A percentile compares a stretch with the other conserved stretches of the same genome.
Evolutionary conservation across 2,888 invertebrate species (phyloP).

Genomic region (Aproaerema taeniolella): DNA sequence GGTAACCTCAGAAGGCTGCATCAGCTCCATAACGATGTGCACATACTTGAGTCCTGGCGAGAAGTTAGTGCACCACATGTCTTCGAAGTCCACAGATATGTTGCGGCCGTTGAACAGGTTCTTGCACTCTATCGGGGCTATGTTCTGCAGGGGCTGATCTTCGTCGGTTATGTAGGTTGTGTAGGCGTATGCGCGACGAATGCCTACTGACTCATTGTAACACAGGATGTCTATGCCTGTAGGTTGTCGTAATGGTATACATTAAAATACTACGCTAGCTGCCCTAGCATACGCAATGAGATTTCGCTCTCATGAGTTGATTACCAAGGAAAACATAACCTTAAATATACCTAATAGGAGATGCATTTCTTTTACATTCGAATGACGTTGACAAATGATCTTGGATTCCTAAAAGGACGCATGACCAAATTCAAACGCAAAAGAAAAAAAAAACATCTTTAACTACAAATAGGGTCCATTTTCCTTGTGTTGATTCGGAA

Average conservation of each 20-base stretch:
- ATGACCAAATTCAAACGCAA: too few relatives aligned
- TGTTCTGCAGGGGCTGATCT: conserved; percentile 24
- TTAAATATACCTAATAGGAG: too few relatives aligned
- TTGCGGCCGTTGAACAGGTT: conserved; percentile 83
- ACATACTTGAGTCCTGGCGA: conserved; percentile 46
- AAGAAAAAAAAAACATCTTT: too few relatives aligned
- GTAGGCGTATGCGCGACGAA: conserved; percentile 56
- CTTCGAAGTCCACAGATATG: conserved; percentile 80
- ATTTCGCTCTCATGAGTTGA: too few relatives aligned
- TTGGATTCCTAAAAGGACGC: too few relatives aligned
- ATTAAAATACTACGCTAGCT: too few relatives aligned
- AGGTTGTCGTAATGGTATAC: conserved; percentile 17
- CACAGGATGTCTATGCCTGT: conserved; percentile 70
- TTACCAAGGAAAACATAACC: too few relatives aligned
- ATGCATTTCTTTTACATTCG: too few relatives aligned
- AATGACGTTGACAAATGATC: too few relatives aligned
- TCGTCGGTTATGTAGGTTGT: conserved; percentile 38
- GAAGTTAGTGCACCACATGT: conserved; percentile 81
- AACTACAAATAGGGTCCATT: too few relatives aligned
- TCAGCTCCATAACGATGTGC: conserved; percentile 56
- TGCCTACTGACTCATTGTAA: conserved; percentile 39
- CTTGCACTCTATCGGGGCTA: conserved; percentile 49
- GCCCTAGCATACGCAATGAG: too few relatives aligned
- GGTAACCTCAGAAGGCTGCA: conserved; percentile 52
- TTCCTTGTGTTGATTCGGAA: too few relatives aligned